Evolutionary conservation across 2,113 vertebrate species (phyloP).

Genomic region (Butorides virescens): DNA sequence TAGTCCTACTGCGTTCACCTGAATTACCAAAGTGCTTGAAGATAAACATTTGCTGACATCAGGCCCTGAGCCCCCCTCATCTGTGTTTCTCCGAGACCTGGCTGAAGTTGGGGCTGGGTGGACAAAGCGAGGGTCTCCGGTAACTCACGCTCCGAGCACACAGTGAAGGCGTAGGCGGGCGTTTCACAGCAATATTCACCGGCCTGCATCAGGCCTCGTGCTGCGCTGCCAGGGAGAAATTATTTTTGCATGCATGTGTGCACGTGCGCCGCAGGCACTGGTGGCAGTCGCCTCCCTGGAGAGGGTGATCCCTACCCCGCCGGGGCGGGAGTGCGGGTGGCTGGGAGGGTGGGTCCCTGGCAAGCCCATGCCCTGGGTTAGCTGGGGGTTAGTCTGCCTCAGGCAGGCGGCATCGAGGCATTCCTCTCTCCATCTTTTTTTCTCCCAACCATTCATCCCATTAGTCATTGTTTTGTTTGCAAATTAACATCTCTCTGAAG

Average conservation of each 20-base stretch:
- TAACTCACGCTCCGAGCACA: not conserved
- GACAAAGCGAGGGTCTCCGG: rapidly evolving
- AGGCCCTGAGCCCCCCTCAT: not conserved
- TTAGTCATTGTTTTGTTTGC: not conserved
- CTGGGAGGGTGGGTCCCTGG: not conserved
- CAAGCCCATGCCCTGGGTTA: not conserved
- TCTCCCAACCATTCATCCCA: not conserved
- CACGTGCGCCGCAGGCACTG: rapidly evolving
- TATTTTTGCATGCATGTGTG: not conserved
- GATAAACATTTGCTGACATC: not conserved
- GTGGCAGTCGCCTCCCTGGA: rapidly evolving
- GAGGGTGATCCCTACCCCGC: not conserved
- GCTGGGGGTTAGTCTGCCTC: too few relatives aligned
- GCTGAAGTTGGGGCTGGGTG: not conserved
- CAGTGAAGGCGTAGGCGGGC: not conserved
- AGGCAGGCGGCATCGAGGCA: rapidly evolving
- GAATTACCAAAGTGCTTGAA: not conserved
- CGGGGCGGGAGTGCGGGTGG: rapidly evolving
- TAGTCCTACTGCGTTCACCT: slow-evolving; percentile 3
- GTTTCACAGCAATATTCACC: not conserved
- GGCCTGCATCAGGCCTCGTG: not conserved
- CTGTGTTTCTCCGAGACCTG: not conserved
- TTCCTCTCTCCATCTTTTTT: not conserved
- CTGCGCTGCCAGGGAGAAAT: not conserved
- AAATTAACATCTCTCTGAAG: not conserved